A percentile compares a stretch with the other conserved stretches of the same genome.
phyloP scores from a whole-genome alignment of 2,113 vertebrate species.

The Bubo scandiacus region DNA sequence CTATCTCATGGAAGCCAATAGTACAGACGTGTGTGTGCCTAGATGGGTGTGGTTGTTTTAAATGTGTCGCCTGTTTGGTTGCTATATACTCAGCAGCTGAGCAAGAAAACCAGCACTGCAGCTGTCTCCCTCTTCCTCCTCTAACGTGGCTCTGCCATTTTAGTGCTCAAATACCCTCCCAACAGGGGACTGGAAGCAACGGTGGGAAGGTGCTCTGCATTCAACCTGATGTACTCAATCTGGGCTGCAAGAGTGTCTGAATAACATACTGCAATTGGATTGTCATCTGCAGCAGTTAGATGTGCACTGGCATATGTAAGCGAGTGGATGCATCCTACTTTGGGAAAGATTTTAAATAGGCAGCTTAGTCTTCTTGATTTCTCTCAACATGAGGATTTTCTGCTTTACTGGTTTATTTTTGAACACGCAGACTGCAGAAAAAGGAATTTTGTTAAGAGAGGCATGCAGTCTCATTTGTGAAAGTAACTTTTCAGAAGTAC shows the following conservation, averaged over 20 bases:
- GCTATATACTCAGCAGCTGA: not conserved
- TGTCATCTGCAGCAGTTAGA: not conserved
- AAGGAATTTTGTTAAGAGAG: not conserved
- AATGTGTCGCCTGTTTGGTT: not conserved
- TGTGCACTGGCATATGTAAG: not conserved
- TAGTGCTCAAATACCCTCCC: not conserved
- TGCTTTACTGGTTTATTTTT: slow-evolving; percentile 29
- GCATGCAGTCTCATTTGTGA: not conserved
- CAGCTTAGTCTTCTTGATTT: not conserved
- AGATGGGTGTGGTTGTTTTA: not conserved
- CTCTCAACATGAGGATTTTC: slow-evolving; percentile 8
- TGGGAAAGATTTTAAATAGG: not conserved
- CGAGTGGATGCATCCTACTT: not conserved
- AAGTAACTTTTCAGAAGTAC: not conserved
- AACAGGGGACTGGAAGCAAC: not conserved
- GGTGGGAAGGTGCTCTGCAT: not conserved
- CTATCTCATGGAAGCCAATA: not conserved
- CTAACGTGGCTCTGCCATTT: not conserved
- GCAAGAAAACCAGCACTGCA: not conserved
- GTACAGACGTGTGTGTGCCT: not conserved
- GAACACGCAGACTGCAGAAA: not conserved
- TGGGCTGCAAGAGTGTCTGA: not conserved
- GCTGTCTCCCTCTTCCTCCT: not conserved
- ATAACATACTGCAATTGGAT: not conserved
- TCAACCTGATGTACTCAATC: not conserved